These are phyloP conservation scores for Ctenomys sociabilis DNA, from an alignment of 2,113 vertebrate genomes.

Conservation along the genomic window DNA sequence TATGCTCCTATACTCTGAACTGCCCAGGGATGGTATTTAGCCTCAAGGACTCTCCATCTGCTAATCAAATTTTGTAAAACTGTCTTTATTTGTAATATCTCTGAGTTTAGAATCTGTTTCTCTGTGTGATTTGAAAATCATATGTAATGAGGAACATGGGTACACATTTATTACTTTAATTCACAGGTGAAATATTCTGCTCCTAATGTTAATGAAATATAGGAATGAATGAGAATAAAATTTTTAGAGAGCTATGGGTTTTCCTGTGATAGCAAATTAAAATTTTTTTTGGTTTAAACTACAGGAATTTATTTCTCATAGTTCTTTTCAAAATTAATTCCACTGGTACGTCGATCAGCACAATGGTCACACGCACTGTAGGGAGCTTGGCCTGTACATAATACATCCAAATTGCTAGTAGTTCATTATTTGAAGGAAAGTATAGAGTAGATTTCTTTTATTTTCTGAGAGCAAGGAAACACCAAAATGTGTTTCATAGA, in stretches of 20 bases:
- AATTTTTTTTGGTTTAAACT: neutral
- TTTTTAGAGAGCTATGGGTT: neutral
- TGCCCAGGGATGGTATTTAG: neutral
- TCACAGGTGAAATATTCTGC: neutral
- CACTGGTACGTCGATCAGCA: neutral
- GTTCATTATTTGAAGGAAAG: constrained; percentile 6
- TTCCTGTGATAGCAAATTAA: neutral
- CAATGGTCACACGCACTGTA: neutral
- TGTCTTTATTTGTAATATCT: neutral
- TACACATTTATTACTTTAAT: constrained; percentile 41
- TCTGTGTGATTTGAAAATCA: neutral
- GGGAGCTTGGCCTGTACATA: neutral
- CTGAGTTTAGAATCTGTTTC: neutral
- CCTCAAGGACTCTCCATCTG: neutral
- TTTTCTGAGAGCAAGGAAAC: constrained; percentile 34
- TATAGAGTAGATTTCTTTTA: constrained; percentile 21
- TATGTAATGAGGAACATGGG: neutral
- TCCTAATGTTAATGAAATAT: neutral
- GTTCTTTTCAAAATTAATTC: neutral
- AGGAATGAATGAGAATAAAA: constrained; percentile 16
- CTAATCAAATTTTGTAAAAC: neutral
- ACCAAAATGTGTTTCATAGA: neutral
- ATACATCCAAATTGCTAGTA: neutral
- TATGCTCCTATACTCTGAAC: neutral
- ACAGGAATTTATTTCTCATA: neutral